These are phyloP conservation scores for Heliconius hermathena DNA, from an alignment of 1,140 invertebrate genomes.

Conservation along the genomic window DNA sequence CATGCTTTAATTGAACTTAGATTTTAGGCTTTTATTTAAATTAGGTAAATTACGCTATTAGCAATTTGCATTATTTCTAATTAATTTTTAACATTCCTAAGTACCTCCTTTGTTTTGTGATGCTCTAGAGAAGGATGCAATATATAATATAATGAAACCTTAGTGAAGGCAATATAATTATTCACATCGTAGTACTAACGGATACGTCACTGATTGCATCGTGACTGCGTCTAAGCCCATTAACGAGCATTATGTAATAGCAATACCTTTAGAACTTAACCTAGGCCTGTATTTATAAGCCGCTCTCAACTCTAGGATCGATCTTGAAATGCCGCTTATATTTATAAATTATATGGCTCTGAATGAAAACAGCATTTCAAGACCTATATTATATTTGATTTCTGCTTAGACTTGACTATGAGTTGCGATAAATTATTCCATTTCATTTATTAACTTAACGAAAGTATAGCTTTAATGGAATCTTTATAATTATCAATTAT, in stretches of 20 bases:
- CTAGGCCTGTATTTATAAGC: not conserved
- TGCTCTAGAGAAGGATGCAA: not conserved
- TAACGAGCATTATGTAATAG: slow-evolving; percentile 7
- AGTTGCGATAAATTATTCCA: not conserved
- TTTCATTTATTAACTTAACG: not conserved
- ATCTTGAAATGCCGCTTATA: too few relatives aligned
- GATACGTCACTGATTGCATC: slow-evolving; percentile 7
- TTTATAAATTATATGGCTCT: too few relatives aligned
- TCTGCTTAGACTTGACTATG: not conserved
- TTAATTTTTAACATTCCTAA: too few relatives aligned
- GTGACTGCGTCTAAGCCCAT: slow-evolving; percentile 8
- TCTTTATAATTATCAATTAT: not conserved
- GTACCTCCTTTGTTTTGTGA: not conserved
- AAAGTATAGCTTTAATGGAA: not conserved
- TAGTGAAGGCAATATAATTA: slow-evolving; percentile 4
- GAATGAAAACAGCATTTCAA: too few relatives aligned
- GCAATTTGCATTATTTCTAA: too few relatives aligned
- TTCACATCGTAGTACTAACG: slow-evolving; percentile 1
- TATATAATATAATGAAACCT: not conserved
- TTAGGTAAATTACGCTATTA: too few relatives aligned
- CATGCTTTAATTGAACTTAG: too few relatives aligned
- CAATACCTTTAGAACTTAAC: not conserved
- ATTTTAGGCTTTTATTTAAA: too few relatives aligned
- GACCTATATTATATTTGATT: too few relatives aligned
- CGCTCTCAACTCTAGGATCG: too few relatives aligned